A percentile compares a stretch with the other conserved stretches of the same genome.
phyloP scores from a whole-genome alignment of 2,113 vertebrate genomes.

The Spea bombifrons region DNA sequence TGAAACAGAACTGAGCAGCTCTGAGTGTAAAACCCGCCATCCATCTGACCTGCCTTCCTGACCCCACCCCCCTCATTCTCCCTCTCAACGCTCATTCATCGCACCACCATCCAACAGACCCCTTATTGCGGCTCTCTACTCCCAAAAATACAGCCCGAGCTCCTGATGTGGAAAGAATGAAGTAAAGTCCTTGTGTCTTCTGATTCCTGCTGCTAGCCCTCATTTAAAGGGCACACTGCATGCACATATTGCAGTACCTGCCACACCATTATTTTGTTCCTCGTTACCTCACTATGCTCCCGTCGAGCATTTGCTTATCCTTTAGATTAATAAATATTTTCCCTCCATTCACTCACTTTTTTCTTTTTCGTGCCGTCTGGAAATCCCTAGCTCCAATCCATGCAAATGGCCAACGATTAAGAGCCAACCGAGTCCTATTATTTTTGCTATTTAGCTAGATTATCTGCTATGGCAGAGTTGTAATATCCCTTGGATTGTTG shows the following conservation, averaged over 20 bases:
- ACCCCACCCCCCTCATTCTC: slow-evolving; percentile 34
- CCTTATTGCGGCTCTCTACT: neutral
- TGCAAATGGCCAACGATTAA: slow-evolving; percentile 4
- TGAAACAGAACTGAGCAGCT: slow-evolving; percentile 73
- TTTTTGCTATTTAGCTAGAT: neutral
- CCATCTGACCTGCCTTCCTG: slow-evolving; percentile 50
- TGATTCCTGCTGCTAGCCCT: slow-evolving; percentile 28
- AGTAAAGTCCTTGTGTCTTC: slow-evolving; percentile 23
- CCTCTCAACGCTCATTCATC: slow-evolving; percentile 22
- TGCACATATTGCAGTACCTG: slow-evolving; percentile 17
- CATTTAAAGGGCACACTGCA: slow-evolving; percentile 22
- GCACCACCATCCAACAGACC: slow-evolving; percentile 1
- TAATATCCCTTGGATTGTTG: neutral
- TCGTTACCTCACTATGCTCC: slow-evolving; percentile 14
- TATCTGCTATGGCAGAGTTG: neutral
- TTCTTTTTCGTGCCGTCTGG: slow-evolving; percentile 1
- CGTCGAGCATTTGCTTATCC: slow-evolving; percentile 2
- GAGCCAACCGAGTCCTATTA: neutral
- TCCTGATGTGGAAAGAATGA: slow-evolving; percentile 33
- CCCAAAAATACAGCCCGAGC: slow-evolving; percentile 10
- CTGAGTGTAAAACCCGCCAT: slow-evolving; percentile 42
- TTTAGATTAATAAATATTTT: slow-evolving; percentile 29
- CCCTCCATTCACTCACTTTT: neutral
- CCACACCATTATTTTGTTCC: slow-evolving; percentile 10
- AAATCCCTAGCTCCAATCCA: neutral